Evolutionary conservation across 2,888 invertebrate genomes (phyloP).

Genomic region (Mamestra brassicae): DNA sequence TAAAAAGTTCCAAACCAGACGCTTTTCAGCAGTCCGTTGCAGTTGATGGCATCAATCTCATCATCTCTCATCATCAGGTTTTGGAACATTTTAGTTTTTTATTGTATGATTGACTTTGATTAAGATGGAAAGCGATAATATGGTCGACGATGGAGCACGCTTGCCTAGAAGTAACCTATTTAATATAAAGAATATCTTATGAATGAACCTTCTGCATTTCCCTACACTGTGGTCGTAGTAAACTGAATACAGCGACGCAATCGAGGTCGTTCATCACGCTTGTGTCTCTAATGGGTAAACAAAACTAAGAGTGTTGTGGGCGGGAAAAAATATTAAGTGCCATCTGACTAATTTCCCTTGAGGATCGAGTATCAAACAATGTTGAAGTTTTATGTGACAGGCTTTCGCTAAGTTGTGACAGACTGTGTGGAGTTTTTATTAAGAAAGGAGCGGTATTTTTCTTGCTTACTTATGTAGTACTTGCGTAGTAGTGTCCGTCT

Average conservation of each 20-base stretch:
- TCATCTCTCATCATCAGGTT: too few species aligned
- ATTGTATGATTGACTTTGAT: too few species aligned
- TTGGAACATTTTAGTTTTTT: too few species aligned
- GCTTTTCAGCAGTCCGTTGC: too few species aligned
- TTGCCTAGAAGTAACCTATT: too few species aligned
- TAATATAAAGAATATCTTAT: too few species aligned
- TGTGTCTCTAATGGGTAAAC: constrained; percentile 63
- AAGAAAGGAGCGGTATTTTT: not conserved
- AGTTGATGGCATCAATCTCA: too few species aligned
- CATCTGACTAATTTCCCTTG: constrained; percentile 61
- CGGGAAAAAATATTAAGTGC: constrained; percentile 60
- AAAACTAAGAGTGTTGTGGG: constrained; percentile 44
- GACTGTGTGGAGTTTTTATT: constrained; percentile 10
- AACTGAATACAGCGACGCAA: constrained; percentile 38
- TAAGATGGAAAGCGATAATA: too few species aligned
- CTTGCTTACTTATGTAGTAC: not conserved
- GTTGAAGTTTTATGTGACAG: constrained; percentile 23
- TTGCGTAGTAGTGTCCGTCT: too few species aligned
- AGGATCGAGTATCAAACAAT: constrained; percentile 48
- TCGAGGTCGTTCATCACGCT: constrained; percentile 54
- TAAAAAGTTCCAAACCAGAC: too few species aligned
- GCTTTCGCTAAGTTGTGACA: constrained; percentile 4
- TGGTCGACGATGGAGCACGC: too few species aligned
- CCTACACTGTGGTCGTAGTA: not conserved
- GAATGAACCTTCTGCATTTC: not conserved